These are phyloP conservation scores for Clarias batrachus DNA, from an alignment of 2,113 vertebrate genomes.

Conservation along the genomic window DNA sequence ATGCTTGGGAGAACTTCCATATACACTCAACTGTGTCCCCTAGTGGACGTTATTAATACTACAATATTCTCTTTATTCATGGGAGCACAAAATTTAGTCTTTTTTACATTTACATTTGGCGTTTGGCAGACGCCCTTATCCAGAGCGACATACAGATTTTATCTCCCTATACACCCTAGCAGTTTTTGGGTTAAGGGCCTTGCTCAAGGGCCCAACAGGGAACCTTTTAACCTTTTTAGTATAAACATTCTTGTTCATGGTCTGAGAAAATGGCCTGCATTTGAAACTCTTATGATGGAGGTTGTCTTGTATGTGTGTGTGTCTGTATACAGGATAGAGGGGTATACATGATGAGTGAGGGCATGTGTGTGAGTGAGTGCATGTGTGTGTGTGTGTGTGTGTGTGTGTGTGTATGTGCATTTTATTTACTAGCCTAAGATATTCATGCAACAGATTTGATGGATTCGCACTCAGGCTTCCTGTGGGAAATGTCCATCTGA, in stretches of 20 bases:
- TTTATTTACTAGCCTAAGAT: neutral
- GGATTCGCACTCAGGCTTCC: neutral
- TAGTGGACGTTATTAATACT: conserved; percentile 14
- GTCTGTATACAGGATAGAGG: no score
- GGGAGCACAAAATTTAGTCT: neutral
- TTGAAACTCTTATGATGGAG: neutral
- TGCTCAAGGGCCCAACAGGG: no score
- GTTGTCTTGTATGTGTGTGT: neutral
- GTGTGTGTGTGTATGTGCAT: neutral
- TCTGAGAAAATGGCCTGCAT: neutral
- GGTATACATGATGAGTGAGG: no score
- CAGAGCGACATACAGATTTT: no score
- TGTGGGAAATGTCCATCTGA: neutral
- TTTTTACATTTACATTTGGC: neutral
- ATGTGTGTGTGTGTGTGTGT: neutral
- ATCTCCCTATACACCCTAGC: no score
- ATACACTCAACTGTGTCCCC: conserved; percentile 10
- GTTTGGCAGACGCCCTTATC: no score
- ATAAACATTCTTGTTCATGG: neutral
- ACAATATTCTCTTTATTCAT: conserved; percentile 58
- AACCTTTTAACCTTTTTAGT: neutral
- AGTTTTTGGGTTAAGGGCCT: no score
- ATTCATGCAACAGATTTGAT: neutral
- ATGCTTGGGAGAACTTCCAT: neutral
- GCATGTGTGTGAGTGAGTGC: neutral